A percentile compares a stretch with the other conserved stretches of the same genome.
Evolutionary conservation across 2,888 invertebrate genomes (phyloP).

Genomic region (Synanthedon tipuliformis): DNA sequence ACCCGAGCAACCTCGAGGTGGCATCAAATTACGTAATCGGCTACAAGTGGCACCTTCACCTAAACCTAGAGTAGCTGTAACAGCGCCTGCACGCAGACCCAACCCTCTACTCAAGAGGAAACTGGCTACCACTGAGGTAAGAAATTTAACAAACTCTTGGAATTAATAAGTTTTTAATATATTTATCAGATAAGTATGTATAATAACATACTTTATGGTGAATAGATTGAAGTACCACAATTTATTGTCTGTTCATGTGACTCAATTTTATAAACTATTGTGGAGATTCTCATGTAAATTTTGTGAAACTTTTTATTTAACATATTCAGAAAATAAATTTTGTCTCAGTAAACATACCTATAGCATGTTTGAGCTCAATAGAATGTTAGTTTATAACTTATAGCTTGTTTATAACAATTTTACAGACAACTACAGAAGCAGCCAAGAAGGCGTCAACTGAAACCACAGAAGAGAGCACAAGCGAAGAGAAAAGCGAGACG

Average conservation of each 20-base stretch:
- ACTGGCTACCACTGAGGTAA: conserved; percentile 55
- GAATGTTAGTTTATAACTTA: too few species aligned
- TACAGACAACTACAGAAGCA: conserved; percentile 50
- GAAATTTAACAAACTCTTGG: neutral
- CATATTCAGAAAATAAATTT: too few species aligned
- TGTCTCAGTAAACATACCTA: too few species aligned
- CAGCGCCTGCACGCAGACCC: conserved; percentile 61
- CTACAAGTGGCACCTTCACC: conserved; percentile 58
- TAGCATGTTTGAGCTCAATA: too few species aligned
- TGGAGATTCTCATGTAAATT: too few species aligned
- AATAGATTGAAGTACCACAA: too few species aligned
- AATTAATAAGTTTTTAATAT: neutral
- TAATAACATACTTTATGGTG: too few species aligned
- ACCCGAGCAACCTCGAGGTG: conserved; percentile 40
- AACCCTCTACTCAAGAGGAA: conserved; percentile 70
- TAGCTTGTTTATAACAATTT: neutral
- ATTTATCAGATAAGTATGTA: too few species aligned
- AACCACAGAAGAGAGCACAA: conserved; percentile 51
- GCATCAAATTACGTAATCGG: conserved; percentile 39
- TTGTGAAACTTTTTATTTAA: too few species aligned
- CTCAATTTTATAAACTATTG: too few species aligned
- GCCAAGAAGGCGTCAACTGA: conserved; percentile 48
- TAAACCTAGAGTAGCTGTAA: conserved; percentile 58
- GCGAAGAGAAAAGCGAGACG: conserved; percentile 46
- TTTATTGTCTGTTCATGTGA: too few species aligned